These are phyloP conservation scores for Salvelinus alpinus DNA, from an alignment of 2,113 vertebrate species.

Conservation along the genomic window DNA sequence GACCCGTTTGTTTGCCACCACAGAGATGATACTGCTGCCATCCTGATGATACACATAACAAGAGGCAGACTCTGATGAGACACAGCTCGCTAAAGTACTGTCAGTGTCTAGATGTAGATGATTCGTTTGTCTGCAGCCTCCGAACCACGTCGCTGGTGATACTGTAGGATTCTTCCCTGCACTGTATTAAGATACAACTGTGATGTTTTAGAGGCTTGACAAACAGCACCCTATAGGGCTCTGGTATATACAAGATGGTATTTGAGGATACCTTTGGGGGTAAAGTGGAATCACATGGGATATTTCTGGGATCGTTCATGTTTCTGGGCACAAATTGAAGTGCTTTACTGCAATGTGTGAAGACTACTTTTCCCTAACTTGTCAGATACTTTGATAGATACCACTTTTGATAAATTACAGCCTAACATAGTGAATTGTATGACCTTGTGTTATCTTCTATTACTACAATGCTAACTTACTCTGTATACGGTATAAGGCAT, in stretches of 20 bases:
- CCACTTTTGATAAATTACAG: background rate
- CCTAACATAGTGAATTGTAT: no score
- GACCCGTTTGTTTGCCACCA: slow-evolving; percentile 34
- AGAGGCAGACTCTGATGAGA: slow-evolving; percentile 56
- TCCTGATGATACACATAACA: slow-evolving; percentile 48
- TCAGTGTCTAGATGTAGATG: slow-evolving; percentile 64
- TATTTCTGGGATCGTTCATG: background rate
- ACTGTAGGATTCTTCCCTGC: slow-evolving; percentile 54
- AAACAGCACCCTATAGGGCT: background rate
- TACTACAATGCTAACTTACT: no score
- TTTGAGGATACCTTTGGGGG: no score
- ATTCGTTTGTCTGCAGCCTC: slow-evolving; percentile 67
- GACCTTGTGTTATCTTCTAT: no score
- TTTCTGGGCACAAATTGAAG: background rate
- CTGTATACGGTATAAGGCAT: no score
- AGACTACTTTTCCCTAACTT: no score
- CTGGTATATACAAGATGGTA: background rate
- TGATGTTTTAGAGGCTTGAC: slow-evolving; percentile 65
- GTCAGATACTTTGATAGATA: no score
- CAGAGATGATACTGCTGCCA: slow-evolving; percentile 46
- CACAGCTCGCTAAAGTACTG: slow-evolving; percentile 65
- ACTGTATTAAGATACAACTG: slow-evolving; percentile 61
- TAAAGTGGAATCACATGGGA: background rate
- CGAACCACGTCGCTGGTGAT: slow-evolving; percentile 63
- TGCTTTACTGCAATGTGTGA: no score